Conservation (phyloP, 1,140 invertebrate genomes). For the Drosophila ercepeae region DNA sequence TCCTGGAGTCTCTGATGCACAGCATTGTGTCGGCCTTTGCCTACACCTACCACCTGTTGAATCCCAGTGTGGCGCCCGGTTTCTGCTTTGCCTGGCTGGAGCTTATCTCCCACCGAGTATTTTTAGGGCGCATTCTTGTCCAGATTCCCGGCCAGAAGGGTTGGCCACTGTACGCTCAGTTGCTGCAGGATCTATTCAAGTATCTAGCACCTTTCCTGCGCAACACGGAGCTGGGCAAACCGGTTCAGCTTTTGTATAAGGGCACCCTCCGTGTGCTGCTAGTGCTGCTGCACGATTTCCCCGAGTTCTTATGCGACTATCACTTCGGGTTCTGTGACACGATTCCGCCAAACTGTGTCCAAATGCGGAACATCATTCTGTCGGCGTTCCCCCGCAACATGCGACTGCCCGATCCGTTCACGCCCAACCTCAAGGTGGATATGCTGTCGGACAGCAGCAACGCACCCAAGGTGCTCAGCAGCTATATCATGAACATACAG, state of each 20-base stretch:
- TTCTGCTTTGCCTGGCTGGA: constrained; percentile 99
- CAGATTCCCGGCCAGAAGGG: constrained; percentile 93
- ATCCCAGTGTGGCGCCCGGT: constrained; percentile 97
- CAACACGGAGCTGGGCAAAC: constrained; percentile 97
- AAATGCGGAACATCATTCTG: constrained; percentile 98
- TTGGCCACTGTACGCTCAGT: constrained; percentile 95
- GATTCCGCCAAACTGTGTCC: constrained; percentile 99
- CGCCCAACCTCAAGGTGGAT: constrained; percentile 98
- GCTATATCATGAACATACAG: constrained; percentile 94
- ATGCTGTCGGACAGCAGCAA: constrained; percentile 93
- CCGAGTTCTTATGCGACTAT: constrained; percentile 99
- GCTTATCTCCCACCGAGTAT: constrained; percentile 97
- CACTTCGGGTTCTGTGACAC: constrained; percentile 99
- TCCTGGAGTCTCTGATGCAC: constrained; percentile 86
- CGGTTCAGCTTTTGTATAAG: constrained; percentile 97
- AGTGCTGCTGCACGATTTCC: constrained; percentile 98
- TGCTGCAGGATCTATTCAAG: constrained; percentile 97
- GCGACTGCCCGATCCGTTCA: constrained; percentile 99
- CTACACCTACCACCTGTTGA: constrained; percentile 95
- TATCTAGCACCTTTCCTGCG: constrained; percentile 98
- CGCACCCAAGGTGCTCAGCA: constrained; percentile 95
- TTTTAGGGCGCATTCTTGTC: constrained; percentile 96
- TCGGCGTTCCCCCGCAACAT: constrained; percentile 99
- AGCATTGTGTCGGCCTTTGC: constrained; percentile 92
- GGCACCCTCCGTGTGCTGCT: constrained; percentile 97